Base-by-base conservation (phyloP, 2,888 invertebrate genomes). In the Therioaphis trifolii region DNA sequence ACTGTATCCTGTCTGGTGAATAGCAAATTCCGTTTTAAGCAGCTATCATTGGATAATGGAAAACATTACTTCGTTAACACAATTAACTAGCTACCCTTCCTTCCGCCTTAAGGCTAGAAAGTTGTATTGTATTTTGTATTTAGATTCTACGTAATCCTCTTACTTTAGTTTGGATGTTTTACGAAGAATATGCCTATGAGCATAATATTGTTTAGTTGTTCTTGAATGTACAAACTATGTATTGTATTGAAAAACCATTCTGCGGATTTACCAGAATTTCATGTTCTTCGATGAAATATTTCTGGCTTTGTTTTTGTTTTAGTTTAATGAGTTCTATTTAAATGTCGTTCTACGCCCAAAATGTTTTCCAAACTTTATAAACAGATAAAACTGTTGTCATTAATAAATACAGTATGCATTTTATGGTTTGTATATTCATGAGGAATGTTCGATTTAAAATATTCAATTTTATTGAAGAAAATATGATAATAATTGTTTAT, bases 61-160 rank as follows among this genome's bases (percentile, higher is more conserved):
- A 76, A 4, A 76, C 27, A 46, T 46, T 46, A 46, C 61, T 76
- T 61, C 46, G 43, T n/a, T 0, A 43, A 46, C 12, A 46, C 7
- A 76, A 76, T 61, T 61, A 24, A 75, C 40, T 46, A n/a, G 18
- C 55, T n/a, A 61, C 14, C 55, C 27, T 27, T 27, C 27, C 14
- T n/a, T 46, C 29, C 46, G 4, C 0, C 27, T 15, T 14, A 7
- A 29, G 46, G 21, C 21, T 15, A 21, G 21, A 55, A 14, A 63
- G 27, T 29, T 46, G 4, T 12, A 27, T 71, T 71, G 21, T 43
- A 58, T 24, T 46, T 43, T 27, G 18, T 61, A n/a, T 40, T 63
- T 76, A 29, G 43, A 35, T n/a, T n/a, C 5, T 61, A 43, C 27
- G n/a, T 63, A 63, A 61, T 61, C 29, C n/a, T 74, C 29, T 74